A percentile compares a stretch with the other conserved stretches of the same genome.
Conservation (phyloP, 1,140 invertebrate genomes). For the Proales similis region DNA sequence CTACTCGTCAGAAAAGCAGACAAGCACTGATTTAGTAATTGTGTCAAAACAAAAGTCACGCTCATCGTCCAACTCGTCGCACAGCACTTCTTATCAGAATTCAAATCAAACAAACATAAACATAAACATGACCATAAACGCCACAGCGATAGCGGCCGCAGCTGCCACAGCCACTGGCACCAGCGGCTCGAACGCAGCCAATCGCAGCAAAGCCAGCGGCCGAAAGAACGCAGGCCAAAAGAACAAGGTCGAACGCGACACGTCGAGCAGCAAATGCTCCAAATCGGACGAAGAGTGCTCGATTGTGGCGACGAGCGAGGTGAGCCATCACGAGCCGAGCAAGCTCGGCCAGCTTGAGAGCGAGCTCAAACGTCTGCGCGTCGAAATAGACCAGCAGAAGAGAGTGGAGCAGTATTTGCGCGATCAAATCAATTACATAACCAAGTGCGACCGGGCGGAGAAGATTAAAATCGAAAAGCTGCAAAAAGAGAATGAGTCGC, state of each 20-base stretch:
- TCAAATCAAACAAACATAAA: conserved; percentile 35
- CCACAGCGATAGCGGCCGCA: conserved; percentile 34
- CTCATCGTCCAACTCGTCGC: no score
- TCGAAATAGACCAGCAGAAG: conserved; percentile 65
- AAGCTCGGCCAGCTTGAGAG: conserved; percentile 57
- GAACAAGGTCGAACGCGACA: conserved; percentile 7
- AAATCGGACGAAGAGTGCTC: conserved; percentile 35
- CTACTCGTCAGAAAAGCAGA: no score
- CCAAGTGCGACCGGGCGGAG: conserved; percentile 64
- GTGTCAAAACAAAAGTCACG: no score
- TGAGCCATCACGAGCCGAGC: background rate
- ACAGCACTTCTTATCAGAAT: no score
- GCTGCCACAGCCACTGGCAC: background rate
- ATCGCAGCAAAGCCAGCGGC: background rate
- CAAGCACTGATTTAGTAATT: no score
- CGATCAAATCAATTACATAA: conserved; percentile 65
- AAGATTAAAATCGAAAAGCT: conserved; percentile 68
- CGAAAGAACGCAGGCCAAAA: conserved; percentile 7
- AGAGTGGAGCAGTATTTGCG: conserved; percentile 70
- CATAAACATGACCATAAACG: conserved; percentile 36
- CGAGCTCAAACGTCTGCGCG: conserved; percentile 71
- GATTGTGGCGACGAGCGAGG: conserved; percentile 2
- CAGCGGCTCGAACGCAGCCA: background rate
- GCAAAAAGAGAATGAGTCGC: conserved; percentile 71
- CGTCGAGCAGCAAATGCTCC: conserved; percentile 13